Evolutionary conservation across 2,888 invertebrate species (phyloP).

Genomic region (Hipparchia semele): DNA sequence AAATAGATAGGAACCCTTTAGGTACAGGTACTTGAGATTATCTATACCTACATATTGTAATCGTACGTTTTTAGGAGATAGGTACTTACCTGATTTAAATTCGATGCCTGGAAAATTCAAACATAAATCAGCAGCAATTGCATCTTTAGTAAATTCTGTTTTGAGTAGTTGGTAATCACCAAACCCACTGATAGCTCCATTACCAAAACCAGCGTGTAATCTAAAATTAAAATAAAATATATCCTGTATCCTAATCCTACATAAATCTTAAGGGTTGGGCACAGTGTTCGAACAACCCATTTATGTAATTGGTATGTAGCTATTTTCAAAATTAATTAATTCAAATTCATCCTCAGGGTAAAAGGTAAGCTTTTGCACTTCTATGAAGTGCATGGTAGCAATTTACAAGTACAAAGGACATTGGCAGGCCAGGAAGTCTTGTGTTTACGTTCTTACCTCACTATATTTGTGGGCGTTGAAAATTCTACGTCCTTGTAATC

Average conservation of each 20-base stretch:
- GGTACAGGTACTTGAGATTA: background rate
- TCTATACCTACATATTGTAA: background rate
- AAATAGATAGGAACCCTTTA: no score
- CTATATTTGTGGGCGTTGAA: slow-evolving; percentile 36
- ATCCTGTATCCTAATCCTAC: no score
- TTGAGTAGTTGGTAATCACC: slow-evolving; percentile 46
- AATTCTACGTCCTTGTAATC: slow-evolving; percentile 37
- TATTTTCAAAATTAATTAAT: no score
- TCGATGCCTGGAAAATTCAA: slow-evolving; percentile 47
- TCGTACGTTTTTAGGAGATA: background rate
- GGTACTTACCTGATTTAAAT: slow-evolving; percentile 33
- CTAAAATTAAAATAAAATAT: slow-evolving; percentile 39
- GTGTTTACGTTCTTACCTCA: slow-evolving; percentile 43
- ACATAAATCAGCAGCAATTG: slow-evolving; percentile 45
- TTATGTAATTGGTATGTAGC: no score
- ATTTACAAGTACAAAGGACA: no score
- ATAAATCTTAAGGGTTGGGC: no score
- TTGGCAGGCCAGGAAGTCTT: background rate
- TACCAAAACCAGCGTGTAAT: slow-evolving; percentile 44
- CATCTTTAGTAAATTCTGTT: slow-evolving; percentile 44
- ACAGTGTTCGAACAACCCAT: no score
- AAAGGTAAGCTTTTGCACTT: no score
- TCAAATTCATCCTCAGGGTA: no score
- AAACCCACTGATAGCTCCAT: slow-evolving; percentile 46
- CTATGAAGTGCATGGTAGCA: no score